These are phyloP conservation scores for Desoria tigrina DNA, from an alignment of 2,888 invertebrate species.

Conservation along the genomic window DNA sequence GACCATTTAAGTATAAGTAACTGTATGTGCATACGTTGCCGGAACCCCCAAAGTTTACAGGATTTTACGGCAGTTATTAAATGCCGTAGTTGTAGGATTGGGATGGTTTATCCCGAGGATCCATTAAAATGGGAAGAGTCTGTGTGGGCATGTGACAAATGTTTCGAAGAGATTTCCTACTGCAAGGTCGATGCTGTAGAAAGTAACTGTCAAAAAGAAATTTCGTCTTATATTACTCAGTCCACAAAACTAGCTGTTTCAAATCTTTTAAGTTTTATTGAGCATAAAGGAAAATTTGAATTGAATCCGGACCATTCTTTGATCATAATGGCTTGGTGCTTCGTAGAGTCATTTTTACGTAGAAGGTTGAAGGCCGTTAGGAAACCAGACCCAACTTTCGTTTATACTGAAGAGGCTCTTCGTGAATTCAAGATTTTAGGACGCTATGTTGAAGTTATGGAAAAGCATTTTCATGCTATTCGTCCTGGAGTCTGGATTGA, in stretches of 20 bases:
- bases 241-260: conserved; percentile 16
- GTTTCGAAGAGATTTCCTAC: conserved; percentile 48
- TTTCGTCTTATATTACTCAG: conserved; percentile 9
- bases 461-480: conserved; percentile 43
- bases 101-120: conserved; percentile 42
- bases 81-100: conserved; percentile 41
- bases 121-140: conserved; percentile 42
- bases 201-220: conserved; percentile 20
- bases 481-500: conserved; percentile 50
- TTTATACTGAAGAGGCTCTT: conserved; percentile 30
- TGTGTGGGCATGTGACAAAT: conserved; percentile 47
- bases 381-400: conserved; percentile 24
- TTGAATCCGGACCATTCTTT: conserved; percentile 45
- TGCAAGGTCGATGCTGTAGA: conserved; percentile 26
- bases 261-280: conserved; percentile 34
- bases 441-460: conserved; percentile 40
- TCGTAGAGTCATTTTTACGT: conserved; percentile 42
- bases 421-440: conserved; percentile 38
- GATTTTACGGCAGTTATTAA: conserved; percentile 41
- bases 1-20: conserved; percentile 39
- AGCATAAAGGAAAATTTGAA: conserved; percentile 19
- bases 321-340: conserved; percentile 45
- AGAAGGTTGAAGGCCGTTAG: conserved; percentile 27
- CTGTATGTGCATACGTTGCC: conserved; percentile 45
- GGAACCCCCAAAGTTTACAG: conserved; percentile 23